phyloP scores from a whole-genome alignment of 1,140 invertebrate genomes.

The Odontomachus brunneus region DNA sequence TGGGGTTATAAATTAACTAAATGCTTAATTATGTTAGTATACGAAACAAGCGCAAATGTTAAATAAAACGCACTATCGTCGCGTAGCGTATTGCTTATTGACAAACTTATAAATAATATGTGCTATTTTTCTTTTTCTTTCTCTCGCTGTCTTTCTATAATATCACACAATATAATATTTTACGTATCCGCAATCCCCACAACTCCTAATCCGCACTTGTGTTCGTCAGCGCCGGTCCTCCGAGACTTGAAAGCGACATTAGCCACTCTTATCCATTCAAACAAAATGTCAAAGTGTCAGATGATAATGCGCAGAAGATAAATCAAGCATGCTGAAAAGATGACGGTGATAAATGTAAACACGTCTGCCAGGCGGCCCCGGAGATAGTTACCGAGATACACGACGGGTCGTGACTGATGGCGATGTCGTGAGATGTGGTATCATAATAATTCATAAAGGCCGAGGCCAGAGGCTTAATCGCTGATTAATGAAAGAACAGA shows the following conservation, averaged over 20 bases:
- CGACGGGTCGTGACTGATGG: constrained; percentile 84
- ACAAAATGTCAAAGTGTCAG: constrained; percentile 85
- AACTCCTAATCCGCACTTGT: constrained; percentile 53
- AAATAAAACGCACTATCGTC: constrained; percentile 21
- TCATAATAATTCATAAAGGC: constrained; percentile 85
- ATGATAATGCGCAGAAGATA: constrained; percentile 84
- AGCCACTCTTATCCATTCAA: constrained; percentile 83
- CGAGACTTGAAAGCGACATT: constrained; percentile 66
- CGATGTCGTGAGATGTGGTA: constrained; percentile 85
- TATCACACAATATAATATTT: constrained; percentile 42
- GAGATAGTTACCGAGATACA: constrained; percentile 82
- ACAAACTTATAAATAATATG: constrained; percentile 2
- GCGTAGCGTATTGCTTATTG: constrained; percentile 31
- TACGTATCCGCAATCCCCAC: constrained; percentile 46
- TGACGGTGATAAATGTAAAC: constrained; percentile 86
- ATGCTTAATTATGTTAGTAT: constrained; percentile 48
- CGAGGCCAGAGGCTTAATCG: constrained; percentile 82
- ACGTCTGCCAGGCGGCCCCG: constrained; percentile 80
- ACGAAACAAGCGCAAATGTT: background rate
- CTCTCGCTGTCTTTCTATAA: too few relatives aligned
- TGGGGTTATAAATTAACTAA: constrained; percentile 22
- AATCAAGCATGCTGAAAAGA: constrained; percentile 85
- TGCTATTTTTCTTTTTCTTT: background rate
- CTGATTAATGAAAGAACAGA: constrained; percentile 84
- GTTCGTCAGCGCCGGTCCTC: constrained; percentile 25